A percentile compares a stretch with the other conserved stretches of the same genome.
Conservation (phyloP, 1,140 invertebrate species). For the Conopomorpha cramerella region DNA sequence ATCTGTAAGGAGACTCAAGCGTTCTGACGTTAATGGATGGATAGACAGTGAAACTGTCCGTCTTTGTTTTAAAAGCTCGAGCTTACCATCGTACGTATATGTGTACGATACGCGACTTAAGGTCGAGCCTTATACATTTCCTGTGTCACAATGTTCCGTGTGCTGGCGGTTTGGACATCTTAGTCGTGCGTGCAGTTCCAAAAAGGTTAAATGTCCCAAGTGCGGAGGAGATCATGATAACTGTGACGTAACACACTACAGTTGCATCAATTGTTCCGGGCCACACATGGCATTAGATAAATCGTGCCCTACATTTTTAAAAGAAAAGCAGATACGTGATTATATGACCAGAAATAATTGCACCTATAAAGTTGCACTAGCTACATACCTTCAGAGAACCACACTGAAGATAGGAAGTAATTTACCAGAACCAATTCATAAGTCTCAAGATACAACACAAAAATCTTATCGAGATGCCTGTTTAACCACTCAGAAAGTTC, state of each 20-base stretch:
- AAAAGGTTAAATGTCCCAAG: background rate
- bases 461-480: background rate
- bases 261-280: background rate
- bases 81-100: background rate
- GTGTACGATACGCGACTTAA: background rate
- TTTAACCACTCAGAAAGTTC: background rate
- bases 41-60: background rate
- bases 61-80: background rate
- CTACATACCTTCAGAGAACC: background rate
- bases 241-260: background rate
- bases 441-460: no score
- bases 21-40: background rate
- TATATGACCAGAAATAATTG: background rate
- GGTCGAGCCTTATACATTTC: no score
- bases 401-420: no score
- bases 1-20: background rate
- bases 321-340: slow-evolving; percentile 1
- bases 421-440: no score
- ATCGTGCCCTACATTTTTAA: background rate
- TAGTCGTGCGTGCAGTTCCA: background rate
- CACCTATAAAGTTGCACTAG: background rate
- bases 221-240: background rate
- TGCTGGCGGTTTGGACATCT: background rate
- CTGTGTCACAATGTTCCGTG: no score
- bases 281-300: background rate